Base-by-base conservation (phyloP, 1,140 invertebrate genomes). In the Saxidomus purpurata region DNA sequence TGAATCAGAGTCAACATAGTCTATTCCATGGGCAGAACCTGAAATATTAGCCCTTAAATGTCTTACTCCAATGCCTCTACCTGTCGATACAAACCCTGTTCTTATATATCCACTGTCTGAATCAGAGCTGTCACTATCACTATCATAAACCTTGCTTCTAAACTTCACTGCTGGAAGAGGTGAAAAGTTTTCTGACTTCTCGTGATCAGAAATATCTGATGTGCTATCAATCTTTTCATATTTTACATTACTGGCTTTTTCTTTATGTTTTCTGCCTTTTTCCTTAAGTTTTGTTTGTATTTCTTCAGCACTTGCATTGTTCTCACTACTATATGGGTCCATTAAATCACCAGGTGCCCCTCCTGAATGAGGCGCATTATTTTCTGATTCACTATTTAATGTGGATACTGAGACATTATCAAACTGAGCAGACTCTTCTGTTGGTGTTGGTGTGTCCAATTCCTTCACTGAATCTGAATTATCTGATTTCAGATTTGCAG, bases 51-150 rank as follows among this genome's bases (percentile, higher is more conserved):
- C 28, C 47, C 40, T 83, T 59, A 76, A 36, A 52, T 77, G 49
- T 17, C 28, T 31, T 59, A 71, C 28, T 19, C 38, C 17, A 59
- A 52, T 31, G 52, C 36, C 22, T 38, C 63, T 59, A 47, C 3
- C 40, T 17, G 47, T 34, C 55, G 80, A 22, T 17, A 90, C 38
- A 87, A 89, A 91, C 47, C 92, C 92, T 88, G 84, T 77, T 31
- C 90, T 69, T 63, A 92, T 74, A 80, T 90, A 92, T 11, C 90
- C 92, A 87, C 76, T 89, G 38, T 92, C 92, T 25, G 90, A 92
- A 83, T 92, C 92, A 25, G 92, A 90, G 87, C 90, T 91, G 15
- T 92, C 92, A 81, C 79, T 83, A 28, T 89, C 87, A 81, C 59
- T 82, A 11, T 74, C 87, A 74, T 9, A 89, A 11, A 9, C 28